These are phyloP conservation scores for Nannoperca australis DNA, from an alignment of 2,797 vertebrate genomes.

Conservation along the genomic window DNA sequence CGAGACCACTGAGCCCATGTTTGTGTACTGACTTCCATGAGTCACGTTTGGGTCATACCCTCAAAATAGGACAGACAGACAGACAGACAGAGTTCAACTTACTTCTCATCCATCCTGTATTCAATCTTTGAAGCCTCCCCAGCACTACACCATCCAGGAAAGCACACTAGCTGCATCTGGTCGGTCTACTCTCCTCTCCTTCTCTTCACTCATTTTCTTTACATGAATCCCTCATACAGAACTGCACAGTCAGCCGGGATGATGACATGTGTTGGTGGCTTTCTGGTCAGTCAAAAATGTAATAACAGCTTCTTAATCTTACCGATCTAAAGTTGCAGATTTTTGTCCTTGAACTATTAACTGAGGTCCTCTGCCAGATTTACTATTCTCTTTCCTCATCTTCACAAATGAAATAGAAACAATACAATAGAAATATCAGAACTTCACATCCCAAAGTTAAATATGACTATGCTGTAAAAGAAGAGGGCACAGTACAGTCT, in stretches of 20 bases:
- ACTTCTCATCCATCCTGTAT: neutral
- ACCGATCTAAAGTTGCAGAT: neutral
- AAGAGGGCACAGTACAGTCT: neutral
- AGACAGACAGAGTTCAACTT: neutral
- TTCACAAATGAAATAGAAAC: neutral
- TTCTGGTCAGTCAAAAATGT: conserved; percentile 16
- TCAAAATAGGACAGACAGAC: conserved; percentile 37
- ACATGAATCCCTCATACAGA: neutral
- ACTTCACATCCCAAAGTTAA: neutral
- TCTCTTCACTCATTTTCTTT: conserved; percentile 18
- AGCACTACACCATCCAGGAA: neutral
- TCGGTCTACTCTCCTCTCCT: neutral
- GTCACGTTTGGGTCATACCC: conserved; percentile 50
- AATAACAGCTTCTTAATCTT: conserved; percentile 7
- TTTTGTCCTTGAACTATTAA: neutral
- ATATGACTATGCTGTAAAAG: neutral
- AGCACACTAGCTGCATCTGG: neutral
- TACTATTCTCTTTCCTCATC: neutral
- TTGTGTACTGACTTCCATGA: conserved; percentile 48
- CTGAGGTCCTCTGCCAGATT: neutral
- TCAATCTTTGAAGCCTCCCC: neutral
- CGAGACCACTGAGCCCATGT: conserved; percentile 45
- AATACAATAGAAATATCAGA: neutral
- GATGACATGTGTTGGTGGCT: conserved; percentile 15
- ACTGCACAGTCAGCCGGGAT: conserved; percentile 9